Evolutionary conservation across 2,113 vertebrate species (phyloP), one percentile per base, ranked within the genome.

Genomic region (Clarias batrachus): DNA sequence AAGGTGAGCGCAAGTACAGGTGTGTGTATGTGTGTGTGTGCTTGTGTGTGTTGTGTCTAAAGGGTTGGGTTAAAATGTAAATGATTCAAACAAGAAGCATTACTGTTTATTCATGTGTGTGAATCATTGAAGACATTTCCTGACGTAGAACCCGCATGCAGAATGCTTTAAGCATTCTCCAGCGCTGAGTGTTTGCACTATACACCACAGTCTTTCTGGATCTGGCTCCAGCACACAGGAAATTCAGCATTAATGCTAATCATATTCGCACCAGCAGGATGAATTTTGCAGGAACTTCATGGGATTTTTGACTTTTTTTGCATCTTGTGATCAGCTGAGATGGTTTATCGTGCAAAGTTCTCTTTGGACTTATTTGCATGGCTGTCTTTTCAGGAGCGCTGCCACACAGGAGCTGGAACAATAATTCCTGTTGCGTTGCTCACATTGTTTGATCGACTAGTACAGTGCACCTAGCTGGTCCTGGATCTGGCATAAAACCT

Each of bases 131-230:
- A 11, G 6, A 71, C 10, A 1, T 84, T 56, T 84, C 30, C 0
- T 48, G 33, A 37, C 1, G 3, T 83, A 33, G 71, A 70, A 27
- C 14, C 8, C n/a, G 19, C 30, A 16, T 63, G 71, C 56, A 54
- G 57, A 19, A 74, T 77, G 57, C 83, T 59, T 79, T 10, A 27
- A 65, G 63, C 79, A 63, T 86, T 86, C 68, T 63, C 71, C 17
- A 63, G 56, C 19, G 10, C 30, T 71, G 85, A 73, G 25, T n/a
- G 16, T 52, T 73, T 70, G 33, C 66, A 52, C 12, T 71, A 57
- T 70, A 81, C 60, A 81, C 78, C 85, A 30, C 78, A 86, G 85
- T 57, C 17, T 80, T 71, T 85, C 59, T 86, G 30, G 52, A 60
- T 70, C 65, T 60, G 56, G 57, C 66, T 6, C 23, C 33, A 86